A percentile compares a stretch with the other conserved stretches of the same genome.
Evolutionary conservation across 2,888 invertebrate genomes (phyloP).

Genomic region (Athrips mouffetella): DNA sequence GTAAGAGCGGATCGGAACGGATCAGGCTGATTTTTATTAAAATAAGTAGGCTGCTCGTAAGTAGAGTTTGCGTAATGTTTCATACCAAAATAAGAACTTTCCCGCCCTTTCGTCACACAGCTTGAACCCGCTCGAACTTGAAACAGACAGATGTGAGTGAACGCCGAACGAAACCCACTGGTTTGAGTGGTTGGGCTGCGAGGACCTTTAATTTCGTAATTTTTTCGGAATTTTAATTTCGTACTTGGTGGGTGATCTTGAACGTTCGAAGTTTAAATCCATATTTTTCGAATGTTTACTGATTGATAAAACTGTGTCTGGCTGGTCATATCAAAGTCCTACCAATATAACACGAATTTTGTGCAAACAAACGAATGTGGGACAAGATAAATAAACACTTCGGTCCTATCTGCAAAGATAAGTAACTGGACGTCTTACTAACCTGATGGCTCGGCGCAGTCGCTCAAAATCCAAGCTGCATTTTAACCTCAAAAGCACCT

Average conservation of each 20-base stretch:
- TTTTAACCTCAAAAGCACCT: constrained; percentile 76
- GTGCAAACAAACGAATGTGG: constrained; percentile 46
- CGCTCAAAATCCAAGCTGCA: constrained; percentile 74
- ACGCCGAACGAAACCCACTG: no score
- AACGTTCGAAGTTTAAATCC: background rate
- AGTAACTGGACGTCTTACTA: constrained; percentile 59
- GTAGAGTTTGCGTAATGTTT: constrained; percentile 7
- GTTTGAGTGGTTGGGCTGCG: no score
- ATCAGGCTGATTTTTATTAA: no score
- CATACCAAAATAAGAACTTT: constrained; percentile 3
- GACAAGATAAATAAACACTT: constrained; percentile 56
- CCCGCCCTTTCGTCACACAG: constrained; percentile 16
- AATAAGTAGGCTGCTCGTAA: no score
- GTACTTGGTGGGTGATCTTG: background rate
- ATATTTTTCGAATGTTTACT: background rate
- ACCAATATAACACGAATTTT: constrained; percentile 15
- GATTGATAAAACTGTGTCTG: background rate
- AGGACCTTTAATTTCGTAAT: no score
- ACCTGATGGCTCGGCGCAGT: constrained; percentile 75
- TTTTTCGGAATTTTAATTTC: background rate
- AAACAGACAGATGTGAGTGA: constrained; percentile 11
- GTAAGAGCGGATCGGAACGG: no score
- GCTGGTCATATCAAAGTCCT: constrained; percentile 10
- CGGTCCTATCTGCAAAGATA: constrained; percentile 57
- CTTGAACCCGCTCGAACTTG: background rate